These are phyloP conservation scores for Rhynchotus rufescens DNA, from an alignment of 2,797 vertebrate species.

Conservation along the genomic window DNA sequence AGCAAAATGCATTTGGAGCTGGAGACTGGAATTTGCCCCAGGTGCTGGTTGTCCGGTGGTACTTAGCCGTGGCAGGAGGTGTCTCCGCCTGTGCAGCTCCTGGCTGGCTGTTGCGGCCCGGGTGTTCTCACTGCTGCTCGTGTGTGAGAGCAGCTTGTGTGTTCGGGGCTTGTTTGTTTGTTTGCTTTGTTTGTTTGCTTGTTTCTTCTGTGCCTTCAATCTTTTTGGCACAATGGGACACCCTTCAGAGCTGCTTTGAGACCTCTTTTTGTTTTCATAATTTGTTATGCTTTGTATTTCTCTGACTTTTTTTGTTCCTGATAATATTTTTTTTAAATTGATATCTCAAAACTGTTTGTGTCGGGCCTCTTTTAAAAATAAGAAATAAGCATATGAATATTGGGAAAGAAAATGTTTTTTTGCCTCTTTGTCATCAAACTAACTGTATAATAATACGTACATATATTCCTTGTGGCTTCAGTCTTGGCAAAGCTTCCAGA, in stretches of 20 bases:
- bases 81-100: background rate
- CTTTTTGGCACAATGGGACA: background rate
- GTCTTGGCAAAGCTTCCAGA: background rate
- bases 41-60: background rate
- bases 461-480: background rate
- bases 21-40: too few species aligned
- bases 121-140: background rate
- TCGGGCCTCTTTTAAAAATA: background rate
- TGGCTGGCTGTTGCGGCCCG: background rate
- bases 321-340: background rate
- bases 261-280: background rate
- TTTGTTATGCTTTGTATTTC: background rate
- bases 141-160: background rate
- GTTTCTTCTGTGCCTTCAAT: background rate
- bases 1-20: background rate
- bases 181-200: background rate
- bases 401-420: background rate
- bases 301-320: background rate
- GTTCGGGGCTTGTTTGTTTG: background rate
- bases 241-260: background rate
- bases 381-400: background rate
- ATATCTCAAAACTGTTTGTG: background rate
- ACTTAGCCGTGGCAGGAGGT: background rate
- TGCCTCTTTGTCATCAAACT: background rate
- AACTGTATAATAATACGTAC: background rate